phyloP scores from a whole-genome alignment of 2,113 vertebrate species.

The Colinus virginianus region DNA sequence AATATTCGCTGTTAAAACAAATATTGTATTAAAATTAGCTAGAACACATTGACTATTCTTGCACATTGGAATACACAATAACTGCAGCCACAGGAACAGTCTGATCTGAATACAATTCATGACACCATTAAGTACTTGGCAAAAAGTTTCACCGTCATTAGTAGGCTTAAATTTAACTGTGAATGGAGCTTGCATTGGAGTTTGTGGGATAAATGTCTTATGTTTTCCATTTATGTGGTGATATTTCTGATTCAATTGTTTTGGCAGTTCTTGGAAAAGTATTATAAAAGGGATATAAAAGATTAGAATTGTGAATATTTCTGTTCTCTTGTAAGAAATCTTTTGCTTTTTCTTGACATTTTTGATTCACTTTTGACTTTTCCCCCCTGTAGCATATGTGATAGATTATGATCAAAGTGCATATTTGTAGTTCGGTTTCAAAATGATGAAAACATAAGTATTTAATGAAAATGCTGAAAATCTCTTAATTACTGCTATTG shows the following conservation, averaged over 20 bases:
- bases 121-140: neutral
- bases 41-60: neutral
- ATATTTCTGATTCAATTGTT: neutral
- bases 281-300: neutral
- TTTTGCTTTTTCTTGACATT: neutral
- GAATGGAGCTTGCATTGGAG: neutral
- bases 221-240: neutral
- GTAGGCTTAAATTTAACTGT: neutral
- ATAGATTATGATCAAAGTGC: neutral
- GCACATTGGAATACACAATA: neutral
- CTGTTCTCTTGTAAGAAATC: neutral
- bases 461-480: neutral
- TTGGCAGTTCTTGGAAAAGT: neutral
- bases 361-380: neutral
- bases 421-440: neutral
- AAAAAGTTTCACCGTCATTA: neutral
- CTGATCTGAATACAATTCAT: neutral
- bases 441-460: neutral
- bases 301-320: neutral
- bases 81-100: neutral
- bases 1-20: neutral
- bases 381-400: neutral
- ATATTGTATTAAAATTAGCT: neutral
- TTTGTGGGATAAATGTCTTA: neutral
- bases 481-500: neutral